Evolutionary conservation across 2,113 vertebrate genomes (phyloP).

Genomic region (Oreochromis niloticus): DNA sequence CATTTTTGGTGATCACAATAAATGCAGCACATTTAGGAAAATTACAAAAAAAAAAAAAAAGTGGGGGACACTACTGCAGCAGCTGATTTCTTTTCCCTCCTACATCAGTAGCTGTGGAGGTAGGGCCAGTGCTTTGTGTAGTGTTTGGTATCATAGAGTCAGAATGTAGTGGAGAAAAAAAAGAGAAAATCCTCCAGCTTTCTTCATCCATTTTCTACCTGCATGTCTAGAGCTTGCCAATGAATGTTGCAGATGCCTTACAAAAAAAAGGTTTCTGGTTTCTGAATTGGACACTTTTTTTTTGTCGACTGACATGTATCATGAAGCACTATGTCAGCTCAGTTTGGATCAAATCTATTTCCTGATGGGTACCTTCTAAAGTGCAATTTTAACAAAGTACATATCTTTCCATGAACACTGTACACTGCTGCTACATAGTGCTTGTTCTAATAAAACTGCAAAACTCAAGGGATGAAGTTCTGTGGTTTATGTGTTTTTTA

Average conservation of each 20-base stretch:
- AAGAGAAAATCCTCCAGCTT: conserved; percentile 28
- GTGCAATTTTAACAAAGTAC: conserved; percentile 85
- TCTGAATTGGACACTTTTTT: conserved; percentile 30
- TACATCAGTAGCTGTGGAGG: neutral
- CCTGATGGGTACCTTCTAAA: conserved; percentile 80
- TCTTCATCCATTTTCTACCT: conserved; percentile 64
- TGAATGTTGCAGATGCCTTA: conserved; percentile 90
- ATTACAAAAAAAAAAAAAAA: neutral
- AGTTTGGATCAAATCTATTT: conserved; percentile 71
- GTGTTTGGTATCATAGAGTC: conserved; percentile 22
- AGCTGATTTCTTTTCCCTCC: neutral
- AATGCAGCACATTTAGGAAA: conserved; percentile 38
- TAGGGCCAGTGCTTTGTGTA: neutral
- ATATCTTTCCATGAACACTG: conserved; percentile 84
- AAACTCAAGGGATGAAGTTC: conserved; percentile 12
- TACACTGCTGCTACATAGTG: conserved; percentile 87
- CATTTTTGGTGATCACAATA: conserved; percentile 24
- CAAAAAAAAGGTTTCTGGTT: conserved; percentile 34
- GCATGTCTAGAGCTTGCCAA: conserved; percentile 87
- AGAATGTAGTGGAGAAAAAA: conserved; percentile 4
- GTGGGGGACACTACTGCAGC: neutral
- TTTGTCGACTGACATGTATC: conserved; percentile 62
- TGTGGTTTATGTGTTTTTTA: neutral
- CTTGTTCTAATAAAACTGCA: conserved; percentile 87
- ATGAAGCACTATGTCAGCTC: conserved; percentile 74